Conservation (phyloP, 1,140 invertebrate genomes). For the Frieseomelitta varia region DNA sequence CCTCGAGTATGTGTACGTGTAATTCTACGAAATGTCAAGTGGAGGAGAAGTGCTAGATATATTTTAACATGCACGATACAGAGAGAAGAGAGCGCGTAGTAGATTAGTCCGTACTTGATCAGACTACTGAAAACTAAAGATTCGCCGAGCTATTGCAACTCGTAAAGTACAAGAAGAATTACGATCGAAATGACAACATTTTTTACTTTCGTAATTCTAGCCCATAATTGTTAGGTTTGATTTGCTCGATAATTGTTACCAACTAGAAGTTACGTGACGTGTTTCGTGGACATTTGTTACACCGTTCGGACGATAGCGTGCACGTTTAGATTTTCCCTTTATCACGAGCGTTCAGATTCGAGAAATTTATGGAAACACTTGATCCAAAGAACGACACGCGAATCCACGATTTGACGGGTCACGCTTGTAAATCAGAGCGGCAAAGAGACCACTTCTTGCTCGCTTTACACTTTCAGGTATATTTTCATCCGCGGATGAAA, state of each 20-base stretch:
- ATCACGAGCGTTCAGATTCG: slow-evolving; percentile 4
- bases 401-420: slow-evolving; percentile 26
- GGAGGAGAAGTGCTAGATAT: too few relatives aligned
- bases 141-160: too few relatives aligned
- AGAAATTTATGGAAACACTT: slow-evolving; percentile 45
- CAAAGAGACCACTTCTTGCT: slow-evolving; percentile 18
- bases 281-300: background rate
- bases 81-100: background rate
- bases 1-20: too few relatives aligned
- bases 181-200: too few relatives aligned
- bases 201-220: background rate
- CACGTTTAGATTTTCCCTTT: background rate
- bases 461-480: slow-evolving; percentile 47
- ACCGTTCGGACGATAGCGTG: background rate
- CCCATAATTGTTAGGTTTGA: background rate
- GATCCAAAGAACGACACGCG: slow-evolving; percentile 19
- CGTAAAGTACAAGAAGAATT: too few relatives aligned
- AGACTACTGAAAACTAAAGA: too few relatives aligned
- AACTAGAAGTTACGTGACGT: background rate
- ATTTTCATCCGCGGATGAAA: slow-evolving; percentile 46
- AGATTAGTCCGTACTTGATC: background rate
- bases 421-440: slow-evolving; percentile 32
- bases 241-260: background rate
- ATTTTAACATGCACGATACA: too few relatives aligned
- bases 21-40: too few relatives aligned